Base-by-base conservation (phyloP, 2,888 invertebrate genomes). In the Lobophora halterata region DNA sequence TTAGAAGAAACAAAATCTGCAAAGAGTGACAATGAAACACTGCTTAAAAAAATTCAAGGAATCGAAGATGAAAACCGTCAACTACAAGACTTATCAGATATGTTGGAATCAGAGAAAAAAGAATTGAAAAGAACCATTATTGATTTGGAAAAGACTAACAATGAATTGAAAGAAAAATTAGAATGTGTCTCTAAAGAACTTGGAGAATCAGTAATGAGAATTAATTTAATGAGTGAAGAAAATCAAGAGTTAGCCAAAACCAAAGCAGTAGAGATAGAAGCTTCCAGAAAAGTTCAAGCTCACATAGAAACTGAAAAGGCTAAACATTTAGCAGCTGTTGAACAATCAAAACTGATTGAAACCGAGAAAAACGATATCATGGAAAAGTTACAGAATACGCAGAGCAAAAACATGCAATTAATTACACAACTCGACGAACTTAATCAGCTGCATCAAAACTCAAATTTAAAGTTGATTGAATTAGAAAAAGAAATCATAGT, bases 371-470 rank as follows among this genome's bases (percentile, higher is more conserved):
- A 29, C 2, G 14, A 38, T 8, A 26, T 53, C 6, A 32, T 41
- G 21, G 40, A 51, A 11, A 47, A 58, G 46, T 8, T 59, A n/a
- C 45, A 45, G 14, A 55, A 46, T 35, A 39, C 58, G 8, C 58
- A 52, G 27, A 24, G 19, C 6, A 21, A 37, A 27, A 55, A 51
- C 46, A 42, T 16, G 24, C 39, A 47, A 46, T 42, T 48, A 32
- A 42, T 8, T 25, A 27, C 17, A 26, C 55, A 26, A 47, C 48
- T 38, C 23, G 41, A 38, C 7, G 30, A 41, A 2, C 35, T 42
- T 2, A 45, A 24, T 26, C 13, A 36, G 20, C 12, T 42, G 26
- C 23, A 36, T 5, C 27, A 37, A 26, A 6, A 27, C 11, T 17
- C 26, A 24, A 31, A 33, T 12, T 12, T 32, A 23, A 34, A 48